These are phyloP conservation scores for Amphiprion percula DNA, from an alignment of 2,113 vertebrate genomes.

Conservation along the genomic window DNA sequence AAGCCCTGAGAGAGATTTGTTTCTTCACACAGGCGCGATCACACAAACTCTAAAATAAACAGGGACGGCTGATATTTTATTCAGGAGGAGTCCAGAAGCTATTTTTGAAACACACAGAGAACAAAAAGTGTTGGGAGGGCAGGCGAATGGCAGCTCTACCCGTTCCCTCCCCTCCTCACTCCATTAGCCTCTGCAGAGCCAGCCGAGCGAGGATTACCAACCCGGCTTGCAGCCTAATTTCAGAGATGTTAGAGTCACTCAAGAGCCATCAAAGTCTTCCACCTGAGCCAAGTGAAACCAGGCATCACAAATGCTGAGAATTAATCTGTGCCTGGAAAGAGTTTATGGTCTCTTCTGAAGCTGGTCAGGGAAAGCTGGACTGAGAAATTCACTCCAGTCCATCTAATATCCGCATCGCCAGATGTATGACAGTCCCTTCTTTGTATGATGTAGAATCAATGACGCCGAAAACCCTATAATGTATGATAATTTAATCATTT, in stretches of 20 bases:
- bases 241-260: constrained; percentile 59
- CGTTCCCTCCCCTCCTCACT: constrained; percentile 47
- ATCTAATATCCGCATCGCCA: not conserved
- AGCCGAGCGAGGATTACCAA: constrained; percentile 46
- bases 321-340: not conserved
- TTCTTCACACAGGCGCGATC: constrained; percentile 28
- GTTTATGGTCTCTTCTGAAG: not conserved
- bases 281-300: constrained; percentile 24
- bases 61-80: constrained; percentile 61
- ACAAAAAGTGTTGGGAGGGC: not conserved
- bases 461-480: too few relatives aligned
- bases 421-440: too few relatives aligned
- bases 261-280: constrained; percentile 51
- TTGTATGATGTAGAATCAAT: too few relatives aligned
- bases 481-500: too few relatives aligned
- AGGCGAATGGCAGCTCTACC: constrained; percentile 63
- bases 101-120: constrained; percentile 57
- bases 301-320: not conserved
- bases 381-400: not conserved
- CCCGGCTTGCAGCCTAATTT: constrained; percentile 51
- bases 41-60: constrained; percentile 43
- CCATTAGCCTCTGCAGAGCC: constrained; percentile 59
- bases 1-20: constrained; percentile 11
- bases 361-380: constrained; percentile 3
- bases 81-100: constrained; percentile 52